Base-by-base conservation (phyloP, 1,140 invertebrate genomes). In the Telenomus remus region DNA sequence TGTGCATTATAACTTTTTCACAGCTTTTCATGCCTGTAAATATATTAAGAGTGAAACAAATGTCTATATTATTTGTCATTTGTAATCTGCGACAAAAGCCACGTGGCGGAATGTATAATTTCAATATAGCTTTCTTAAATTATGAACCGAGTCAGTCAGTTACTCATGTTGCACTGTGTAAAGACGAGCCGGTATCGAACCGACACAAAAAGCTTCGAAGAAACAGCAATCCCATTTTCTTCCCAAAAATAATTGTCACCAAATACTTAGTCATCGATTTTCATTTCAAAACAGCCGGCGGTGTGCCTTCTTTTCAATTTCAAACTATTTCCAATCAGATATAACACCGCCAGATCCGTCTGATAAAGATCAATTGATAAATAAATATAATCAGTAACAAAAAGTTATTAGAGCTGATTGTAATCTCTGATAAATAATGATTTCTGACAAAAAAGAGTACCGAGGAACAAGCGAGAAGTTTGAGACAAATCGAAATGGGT, bases 91-190 rank as follows among this genome's bases (percentile, higher is more conserved):
- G 27, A 50, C 60, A 57, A 76, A 54, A 76, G 72, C 59, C 64
- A 70, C 65, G 65, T 70, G 72, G 72, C 72, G 44, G 49, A 64
- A 69, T 65, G 11, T 11, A n/a, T n/a, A 69, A 76, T 69, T 76
- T 76, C 69, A 49, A 63, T 64, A 69, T 47, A 53, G 68, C 19
- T 54, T 69, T 64, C 64, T 64, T 75, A 69, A 69, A 69, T 76
- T 56, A 68, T 69, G 35, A 76, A 53, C n/a, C 3, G 19, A 49
- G 60, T 39, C 39, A 70, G 69, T 76, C 65, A 65, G 59, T 54
- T n/a, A n/a, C 50, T 46, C 48, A 55, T 76, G 69, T 69, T 64
- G 49, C 37, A 42, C 50, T 39, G 72, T 76, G 72, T 76, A 76
- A 76, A 76, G 72, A 59, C 63, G 34, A 60, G 37, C 19, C 55